Base-by-base conservation (phyloP, 2,888 invertebrate species). In the Sclerodermus sp. region DNA sequence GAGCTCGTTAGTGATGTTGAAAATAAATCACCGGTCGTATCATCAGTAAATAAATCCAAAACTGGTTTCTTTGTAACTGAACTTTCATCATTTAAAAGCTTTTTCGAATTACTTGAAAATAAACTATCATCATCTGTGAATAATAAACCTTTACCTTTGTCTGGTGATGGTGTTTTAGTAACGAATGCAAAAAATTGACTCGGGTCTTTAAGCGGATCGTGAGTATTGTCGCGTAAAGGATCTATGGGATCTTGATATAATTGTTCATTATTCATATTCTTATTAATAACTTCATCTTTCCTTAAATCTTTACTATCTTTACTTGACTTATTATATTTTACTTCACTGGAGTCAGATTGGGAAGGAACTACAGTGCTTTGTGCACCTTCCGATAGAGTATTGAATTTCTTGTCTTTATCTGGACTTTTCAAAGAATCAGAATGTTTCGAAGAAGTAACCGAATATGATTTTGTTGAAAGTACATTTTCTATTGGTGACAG, bases 151-250 rank as follows among this genome's bases (percentile, higher is more conserved):
- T 71, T 70, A 2, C 67, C 66, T 43, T 72, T 76, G 16, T 76
- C 77, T 3, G 77, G 78, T 2, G 78, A 77, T 3, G 77, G 74
- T 2, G 77, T 77, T 57, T 76, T 73, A 1, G 76, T 78, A 2
- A 78, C 77, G 30, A 77, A 77, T 4, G 77, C 77, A 45, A 78
- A 78, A 10, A 78, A 44, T 37, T 73, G 74, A 50, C 74, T 76
- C 0, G 76, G 77, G 58, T 78, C 75, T 37, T 76, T 69, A 1
- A 77, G 41, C 0, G 77, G 74, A 59, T 78, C 73, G 39, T 68
- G 71, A 49, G 46, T 73, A 9, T 51, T 55, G 47, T 75, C 72
- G 4, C 71, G 68, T 13, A 78, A 53, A 12, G 77, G 77, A 64
- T 77, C 77, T 1, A 49, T 47, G 4, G 60, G 45, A 23, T 61